Conservation (phyloP, 2,113 vertebrate species). For the Circaetus cinerascens region DNA sequence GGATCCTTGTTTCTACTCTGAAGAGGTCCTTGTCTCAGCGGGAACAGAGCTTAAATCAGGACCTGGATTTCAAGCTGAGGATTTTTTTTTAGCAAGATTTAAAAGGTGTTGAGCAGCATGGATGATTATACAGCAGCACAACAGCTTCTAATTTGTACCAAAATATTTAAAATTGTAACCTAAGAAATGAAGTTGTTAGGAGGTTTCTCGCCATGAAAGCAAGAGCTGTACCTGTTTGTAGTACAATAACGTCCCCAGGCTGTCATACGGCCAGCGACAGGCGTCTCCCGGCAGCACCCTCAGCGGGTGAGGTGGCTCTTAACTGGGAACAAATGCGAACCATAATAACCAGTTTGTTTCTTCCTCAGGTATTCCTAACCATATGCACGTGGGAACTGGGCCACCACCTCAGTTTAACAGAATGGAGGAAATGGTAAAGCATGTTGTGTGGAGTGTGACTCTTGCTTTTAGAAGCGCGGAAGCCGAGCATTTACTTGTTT, state of each 20-base stretch:
- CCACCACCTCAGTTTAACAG: constrained; percentile 83
- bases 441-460: background rate
- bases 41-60: background rate
- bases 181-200: background rate
- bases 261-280: rapidly evolving
- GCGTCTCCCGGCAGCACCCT: background rate
- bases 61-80: background rate
- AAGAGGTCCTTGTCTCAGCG: background rate
- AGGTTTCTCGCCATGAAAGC: background rate
- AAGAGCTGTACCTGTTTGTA: background rate
- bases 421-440: constrained; percentile 87
- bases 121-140: background rate
- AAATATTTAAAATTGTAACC: background rate
- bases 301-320: background rate
- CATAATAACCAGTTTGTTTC: background rate
- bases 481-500: rapidly evolving
- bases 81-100: background rate
- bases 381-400: constrained; percentile 81
- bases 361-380: constrained; percentile 80
- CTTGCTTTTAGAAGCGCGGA: background rate
- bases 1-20: background rate
- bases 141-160: background rate
- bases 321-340: background rate
- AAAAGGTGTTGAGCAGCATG: background rate
- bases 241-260: background rate